Percentiles rank a stretch among this genome's conserved stretches.
Conservation (phyloP, 2,113 vertebrate species). For the Xiphophorus maculatus region DNA sequence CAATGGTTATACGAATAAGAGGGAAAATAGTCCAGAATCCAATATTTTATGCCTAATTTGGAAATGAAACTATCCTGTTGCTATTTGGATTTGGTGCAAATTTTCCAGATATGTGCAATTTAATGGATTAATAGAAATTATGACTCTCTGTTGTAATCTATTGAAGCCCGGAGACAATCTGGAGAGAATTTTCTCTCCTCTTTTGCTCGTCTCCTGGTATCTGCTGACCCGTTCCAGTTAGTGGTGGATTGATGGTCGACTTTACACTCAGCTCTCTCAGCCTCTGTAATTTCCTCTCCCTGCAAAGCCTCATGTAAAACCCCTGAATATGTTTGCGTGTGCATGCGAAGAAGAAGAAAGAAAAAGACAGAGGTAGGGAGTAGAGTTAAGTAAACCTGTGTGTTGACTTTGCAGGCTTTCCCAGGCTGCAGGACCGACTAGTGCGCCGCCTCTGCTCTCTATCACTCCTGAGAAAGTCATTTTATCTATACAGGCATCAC, state of each 20-base stretch:
- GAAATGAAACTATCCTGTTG: slow-evolving; percentile 13
- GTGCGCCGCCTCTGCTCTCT: slow-evolving; percentile 39
- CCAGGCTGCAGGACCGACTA: slow-evolving; percentile 40
- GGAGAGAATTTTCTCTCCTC: not conserved
- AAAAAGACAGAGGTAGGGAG: slow-evolving; percentile 29
- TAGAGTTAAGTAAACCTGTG: slow-evolving; percentile 52
- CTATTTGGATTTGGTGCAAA: slow-evolving; percentile 10
- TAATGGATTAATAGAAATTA: slow-evolving; percentile 14
- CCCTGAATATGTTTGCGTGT: slow-evolving; percentile 34
- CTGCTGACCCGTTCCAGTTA: not conserved
- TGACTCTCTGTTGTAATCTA: slow-evolving; percentile 6
- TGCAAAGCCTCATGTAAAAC: slow-evolving; percentile 37
- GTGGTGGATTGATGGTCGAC: slow-evolving; percentile 9
- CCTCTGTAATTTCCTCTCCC: slow-evolving; percentile 26
- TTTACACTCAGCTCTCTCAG: slow-evolving; percentile 24
- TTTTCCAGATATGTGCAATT: not conserved
- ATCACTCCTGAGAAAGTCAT: slow-evolving; percentile 29
- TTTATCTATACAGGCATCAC: slow-evolving; percentile 52
- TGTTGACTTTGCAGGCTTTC: slow-evolving; percentile 71
- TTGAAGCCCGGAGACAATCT: not conserved
- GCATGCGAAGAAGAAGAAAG: slow-evolving; percentile 10
- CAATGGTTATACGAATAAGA: not conserved
- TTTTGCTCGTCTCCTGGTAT: slow-evolving; percentile 1
- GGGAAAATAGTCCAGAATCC: not conserved
- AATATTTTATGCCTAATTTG: not conserved